phyloP scores from a whole-genome alignment of 2,888 invertebrate genomes.

The Papilio protenor region DNA sequence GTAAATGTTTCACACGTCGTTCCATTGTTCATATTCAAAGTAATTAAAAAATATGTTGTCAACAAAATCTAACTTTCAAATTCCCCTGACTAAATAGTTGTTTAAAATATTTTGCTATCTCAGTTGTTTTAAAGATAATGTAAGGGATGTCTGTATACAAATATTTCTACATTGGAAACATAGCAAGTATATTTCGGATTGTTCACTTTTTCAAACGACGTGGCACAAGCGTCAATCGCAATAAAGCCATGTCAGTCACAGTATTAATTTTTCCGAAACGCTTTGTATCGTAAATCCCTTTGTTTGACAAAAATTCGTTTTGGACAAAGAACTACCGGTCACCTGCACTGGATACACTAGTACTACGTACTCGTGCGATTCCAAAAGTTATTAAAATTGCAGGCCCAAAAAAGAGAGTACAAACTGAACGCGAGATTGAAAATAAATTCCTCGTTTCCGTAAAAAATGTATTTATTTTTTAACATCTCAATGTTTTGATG shows the following conservation, averaged over 20 bases:
- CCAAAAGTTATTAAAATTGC: background rate
- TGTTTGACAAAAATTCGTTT: conserved; percentile 4
- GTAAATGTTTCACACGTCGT: conserved; percentile 1
- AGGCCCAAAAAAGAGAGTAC: background rate
- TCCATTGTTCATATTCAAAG: background rate
- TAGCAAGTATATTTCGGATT: background rate
- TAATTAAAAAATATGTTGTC: background rate
- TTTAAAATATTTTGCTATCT: no score
- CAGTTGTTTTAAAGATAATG: no score
- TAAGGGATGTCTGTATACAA: no score
- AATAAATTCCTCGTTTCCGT: background rate
- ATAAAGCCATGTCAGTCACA: background rate
- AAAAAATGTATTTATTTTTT: background rate
- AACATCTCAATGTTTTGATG: background rate
- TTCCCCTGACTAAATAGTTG: no score
- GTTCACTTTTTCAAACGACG: background rate
- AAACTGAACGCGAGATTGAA: conserved; percentile 3
- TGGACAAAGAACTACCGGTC: background rate
- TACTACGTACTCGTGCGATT: background rate
- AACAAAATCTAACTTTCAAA: background rate
- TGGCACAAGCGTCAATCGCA: background rate
- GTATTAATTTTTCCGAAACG: background rate
- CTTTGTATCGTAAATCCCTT: background rate
- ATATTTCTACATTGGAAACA: background rate
- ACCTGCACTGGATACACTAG: background rate